Base-by-base conservation (phyloP, 2,113 vertebrate genomes). In the Rhodinocichla rosea region DNA sequence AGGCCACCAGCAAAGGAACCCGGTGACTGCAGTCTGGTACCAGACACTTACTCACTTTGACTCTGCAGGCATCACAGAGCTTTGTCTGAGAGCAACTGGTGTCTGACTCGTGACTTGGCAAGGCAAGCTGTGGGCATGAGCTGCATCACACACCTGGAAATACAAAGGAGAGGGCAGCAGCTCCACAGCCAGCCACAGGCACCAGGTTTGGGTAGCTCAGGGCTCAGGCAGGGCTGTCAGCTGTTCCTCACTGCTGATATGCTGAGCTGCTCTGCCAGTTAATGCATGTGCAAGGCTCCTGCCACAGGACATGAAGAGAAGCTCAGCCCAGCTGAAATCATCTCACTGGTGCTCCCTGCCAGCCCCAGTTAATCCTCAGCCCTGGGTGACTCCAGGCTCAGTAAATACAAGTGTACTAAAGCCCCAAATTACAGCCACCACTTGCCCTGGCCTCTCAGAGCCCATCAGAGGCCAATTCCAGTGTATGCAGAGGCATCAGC, bases 21-120 rank as follows among this genome's bases (percentile, higher is more conserved):
- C 81, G 15, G 79, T 11, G 42, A 56, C 67, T 62, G 53, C 75
- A 86, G 82, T 18, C 67, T 78, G 56, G 68, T 13, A 89, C 67
- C 85, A 97, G 93, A 95, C 92, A 89, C 79, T 86, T 90, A 94
- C 59, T 95, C 94, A 92, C 67, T 78, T 91, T 0, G 39, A 4
- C 21, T 83, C 93, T 80, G 69, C 59, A 80, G 49, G 42, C 57
- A 53, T 37, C 47, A 80, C 50, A 57, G 17, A 80, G 79, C 64
- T 80, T 20, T 33, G 79, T 80, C 78, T 80, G 82, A 22, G 19
- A 55, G 63, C 79, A 56, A 0, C 37, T 18, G 28, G 7, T 3
- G n/a, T n/a, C 59, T 65, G 74, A 24, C n/a, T 44, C 13, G 77
- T 33, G 60, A 16, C 60, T 30, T 22, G 79, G 79, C 63, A 13